Conservation (phyloP, 2,113 vertebrate genomes). For the Sula dactylatra region DNA sequence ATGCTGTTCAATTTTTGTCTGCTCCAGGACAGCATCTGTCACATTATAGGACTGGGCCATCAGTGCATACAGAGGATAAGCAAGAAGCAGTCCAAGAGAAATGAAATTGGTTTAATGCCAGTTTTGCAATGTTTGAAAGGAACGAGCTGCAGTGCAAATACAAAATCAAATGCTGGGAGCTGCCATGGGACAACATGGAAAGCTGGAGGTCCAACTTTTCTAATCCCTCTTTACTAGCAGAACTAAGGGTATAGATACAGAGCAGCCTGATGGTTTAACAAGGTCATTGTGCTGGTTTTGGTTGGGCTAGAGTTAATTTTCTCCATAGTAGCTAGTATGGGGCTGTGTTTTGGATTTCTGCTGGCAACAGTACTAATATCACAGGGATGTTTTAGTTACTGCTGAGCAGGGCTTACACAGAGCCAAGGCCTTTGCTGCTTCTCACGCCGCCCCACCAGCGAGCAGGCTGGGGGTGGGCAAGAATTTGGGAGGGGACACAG, state of each 20-base stretch:
- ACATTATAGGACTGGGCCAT: neutral
- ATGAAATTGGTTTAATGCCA: neutral
- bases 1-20: neutral
- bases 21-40: conserved; percentile 19
- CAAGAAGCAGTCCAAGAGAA: neutral
- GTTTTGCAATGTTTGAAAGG: neutral
- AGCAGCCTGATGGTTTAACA: neutral
- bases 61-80: neutral
- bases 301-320: neutral
- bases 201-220: neutral
- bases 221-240: neutral
- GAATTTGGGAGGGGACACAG: neutral
- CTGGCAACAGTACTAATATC: neutral
- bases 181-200: neutral
- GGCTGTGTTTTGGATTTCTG: neutral
- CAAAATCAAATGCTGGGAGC: neutral
- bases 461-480: neutral
- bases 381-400: neutral
- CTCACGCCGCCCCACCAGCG: neutral
- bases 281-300: neutral
- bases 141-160: neutral
- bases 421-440: neutral
- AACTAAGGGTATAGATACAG: neutral
- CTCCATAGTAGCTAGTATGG: neutral
- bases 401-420: neutral